Base-by-base conservation (phyloP, 2,888 invertebrate genomes). In the Cheilosia scutellata region DNA sequence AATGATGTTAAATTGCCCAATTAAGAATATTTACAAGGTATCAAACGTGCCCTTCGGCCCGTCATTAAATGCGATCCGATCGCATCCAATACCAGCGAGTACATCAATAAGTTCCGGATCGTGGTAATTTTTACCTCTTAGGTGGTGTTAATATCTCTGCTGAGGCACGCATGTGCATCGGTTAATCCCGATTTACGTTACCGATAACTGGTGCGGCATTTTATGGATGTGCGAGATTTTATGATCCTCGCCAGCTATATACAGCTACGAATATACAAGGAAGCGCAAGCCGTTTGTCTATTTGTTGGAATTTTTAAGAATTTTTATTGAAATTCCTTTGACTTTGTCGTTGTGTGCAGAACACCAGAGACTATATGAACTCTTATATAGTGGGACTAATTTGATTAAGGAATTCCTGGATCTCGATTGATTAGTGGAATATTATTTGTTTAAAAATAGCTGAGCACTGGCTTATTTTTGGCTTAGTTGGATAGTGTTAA, bases 1-100 rank as follows among this genome's bases (percentile, higher is more conserved):
- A 90, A 90, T 90, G 91, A 90, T 90, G 91, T 91, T 90, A 90
- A 92, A 91, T 92, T 91, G 91, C 90, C 92, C 91, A 91, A 91
- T 90, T 91, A 90, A 90, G 90, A 91, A 90, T 90, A 90, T 89
- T 91, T 90, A 91, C 91, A 91, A 90, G 88, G 82, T 82, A 80
- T 77, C 82, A 86, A 68, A 86, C 86, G 86, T 86, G 86, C 86
- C 86, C 86, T 86, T 72, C 62, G 82, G 76, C 82, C 76, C 33
- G 47, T 86, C 86, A 77, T 82, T 82, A 86, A 75, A 58, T 37
- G 7, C 51, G 57, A 72, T 62, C 51, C 40, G 27, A 58, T 68
- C 58, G 65, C 58, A 33, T 29, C 65, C 66, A 11, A 49, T 31
- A 60, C 60, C 65, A 42, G 44, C 66, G 65, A 29, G 55, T 33